Evolutionary conservation across 1,140 invertebrate species (phyloP).

Genomic region (Nephila pilipes): DNA sequence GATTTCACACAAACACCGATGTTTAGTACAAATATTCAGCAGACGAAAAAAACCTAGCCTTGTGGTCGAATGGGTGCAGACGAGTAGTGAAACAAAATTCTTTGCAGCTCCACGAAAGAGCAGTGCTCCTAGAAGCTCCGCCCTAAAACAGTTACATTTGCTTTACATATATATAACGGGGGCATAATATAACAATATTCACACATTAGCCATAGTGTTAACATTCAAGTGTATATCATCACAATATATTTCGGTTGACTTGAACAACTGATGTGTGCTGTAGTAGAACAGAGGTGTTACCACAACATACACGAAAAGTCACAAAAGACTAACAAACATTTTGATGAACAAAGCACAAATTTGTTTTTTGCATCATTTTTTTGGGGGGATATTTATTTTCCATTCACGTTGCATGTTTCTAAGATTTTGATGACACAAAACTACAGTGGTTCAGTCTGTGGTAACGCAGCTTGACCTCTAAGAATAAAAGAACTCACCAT

Average conservation of each 20-base stretch:
- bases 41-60: neutral
- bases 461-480: neutral
- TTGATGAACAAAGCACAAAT: neutral
- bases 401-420: neutral
- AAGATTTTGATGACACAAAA: neutral
- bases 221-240: slow-evolving; percentile 45
- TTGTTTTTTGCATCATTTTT: neutral
- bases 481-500: neutral
- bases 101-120: neutral
- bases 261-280: slow-evolving; percentile 22
- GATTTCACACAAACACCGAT: slow-evolving; percentile 1
- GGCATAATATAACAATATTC: slow-evolving; percentile 24
- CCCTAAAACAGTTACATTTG: neutral
- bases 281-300: slow-evolving; percentile 22
- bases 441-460: neutral
- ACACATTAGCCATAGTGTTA: slow-evolving; percentile 13
- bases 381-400: slow-evolving; percentile 1
- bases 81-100: neutral
- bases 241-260: slow-evolving; percentile 2
- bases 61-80: neutral
- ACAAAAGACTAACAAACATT: neutral
- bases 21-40: neutral
- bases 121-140: neutral
- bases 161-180: neutral
- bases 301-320: neutral